Evolutionary conservation across 2,797 vertebrate genomes (phyloP).

Genomic region (Coilia nasus): DNA sequence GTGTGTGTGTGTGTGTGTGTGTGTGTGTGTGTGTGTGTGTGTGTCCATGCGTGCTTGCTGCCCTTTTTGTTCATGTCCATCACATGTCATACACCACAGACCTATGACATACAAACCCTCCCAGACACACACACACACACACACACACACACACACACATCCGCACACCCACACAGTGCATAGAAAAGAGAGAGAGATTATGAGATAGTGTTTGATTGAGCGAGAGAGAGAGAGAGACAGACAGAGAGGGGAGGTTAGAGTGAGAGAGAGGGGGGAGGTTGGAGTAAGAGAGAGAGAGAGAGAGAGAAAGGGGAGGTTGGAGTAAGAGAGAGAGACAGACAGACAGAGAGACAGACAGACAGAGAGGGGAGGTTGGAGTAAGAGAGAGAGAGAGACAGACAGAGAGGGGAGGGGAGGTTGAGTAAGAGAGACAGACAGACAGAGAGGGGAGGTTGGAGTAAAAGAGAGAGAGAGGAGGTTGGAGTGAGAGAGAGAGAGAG

Average conservation of each 20-base stretch:
- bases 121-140: too few relatives aligned
- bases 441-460: neutral
- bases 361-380: neutral
- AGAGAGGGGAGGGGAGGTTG: neutral
- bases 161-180: neutral
- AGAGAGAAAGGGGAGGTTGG: too few relatives aligned
- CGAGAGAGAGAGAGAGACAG: too few relatives aligned
- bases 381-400: slow-evolving; percentile 2
- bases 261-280: too few relatives aligned
- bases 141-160: too few relatives aligned
- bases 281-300: too few relatives aligned
- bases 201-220: too few relatives aligned
- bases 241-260: too few relatives aligned
- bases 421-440: neutral
- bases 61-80: neutral
- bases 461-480: neutral
- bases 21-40: neutral
- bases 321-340: too few relatives aligned
- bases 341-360: too few relatives aligned
- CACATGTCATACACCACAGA: neutral
- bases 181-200: too few relatives aligned
- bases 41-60: neutral
- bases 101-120: neutral
- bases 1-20: neutral
- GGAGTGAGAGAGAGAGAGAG: neutral